phyloP scores from a whole-genome alignment of 2,797 vertebrate species.

The Cephalopachus bancanus region DNA sequence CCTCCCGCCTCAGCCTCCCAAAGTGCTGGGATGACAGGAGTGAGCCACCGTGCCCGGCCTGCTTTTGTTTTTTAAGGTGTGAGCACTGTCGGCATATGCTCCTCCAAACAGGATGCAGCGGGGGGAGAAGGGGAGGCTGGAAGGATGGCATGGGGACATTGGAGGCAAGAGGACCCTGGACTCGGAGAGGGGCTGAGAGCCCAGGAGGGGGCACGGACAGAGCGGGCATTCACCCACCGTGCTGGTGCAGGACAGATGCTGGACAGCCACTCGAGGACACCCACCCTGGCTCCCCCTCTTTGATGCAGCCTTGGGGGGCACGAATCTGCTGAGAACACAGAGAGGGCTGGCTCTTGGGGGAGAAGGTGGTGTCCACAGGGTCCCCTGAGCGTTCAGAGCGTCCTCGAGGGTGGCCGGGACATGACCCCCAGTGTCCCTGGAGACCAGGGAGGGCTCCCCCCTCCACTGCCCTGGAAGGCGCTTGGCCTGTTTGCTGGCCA shows the following conservation, averaged over 20 bases:
- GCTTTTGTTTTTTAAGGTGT: too few species aligned
- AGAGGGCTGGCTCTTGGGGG: too few species aligned
- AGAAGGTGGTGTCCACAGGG: not conserved
- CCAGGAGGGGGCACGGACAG: too few species aligned
- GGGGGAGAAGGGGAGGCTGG: too few species aligned
- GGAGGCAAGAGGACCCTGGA: not conserved
- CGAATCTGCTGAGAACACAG: not conserved
- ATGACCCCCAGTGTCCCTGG: not conserved
- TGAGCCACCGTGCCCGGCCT: too few species aligned
- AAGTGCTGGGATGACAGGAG: too few species aligned
- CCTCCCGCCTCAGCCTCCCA: too few species aligned
- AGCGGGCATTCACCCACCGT: too few species aligned
- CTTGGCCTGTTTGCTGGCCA: not conserved
- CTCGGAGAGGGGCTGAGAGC: not conserved
- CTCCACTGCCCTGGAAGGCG: too few species aligned
- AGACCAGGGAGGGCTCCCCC: accelerated
- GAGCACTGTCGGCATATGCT: too few species aligned
- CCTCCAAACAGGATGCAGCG: too few species aligned
- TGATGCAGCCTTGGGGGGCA: not conserved
- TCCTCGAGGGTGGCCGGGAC: not conserved
- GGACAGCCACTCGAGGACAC: not conserved
- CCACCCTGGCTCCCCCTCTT: not conserved
- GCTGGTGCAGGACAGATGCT: not conserved
- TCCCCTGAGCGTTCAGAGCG: not conserved
- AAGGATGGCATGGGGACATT: not conserved